Percentiles rank a stretch among this genome's conserved stretches.
Conservation (phyloP, 1,140 invertebrate species). For the Lamellibrachia luymesi region DNA sequence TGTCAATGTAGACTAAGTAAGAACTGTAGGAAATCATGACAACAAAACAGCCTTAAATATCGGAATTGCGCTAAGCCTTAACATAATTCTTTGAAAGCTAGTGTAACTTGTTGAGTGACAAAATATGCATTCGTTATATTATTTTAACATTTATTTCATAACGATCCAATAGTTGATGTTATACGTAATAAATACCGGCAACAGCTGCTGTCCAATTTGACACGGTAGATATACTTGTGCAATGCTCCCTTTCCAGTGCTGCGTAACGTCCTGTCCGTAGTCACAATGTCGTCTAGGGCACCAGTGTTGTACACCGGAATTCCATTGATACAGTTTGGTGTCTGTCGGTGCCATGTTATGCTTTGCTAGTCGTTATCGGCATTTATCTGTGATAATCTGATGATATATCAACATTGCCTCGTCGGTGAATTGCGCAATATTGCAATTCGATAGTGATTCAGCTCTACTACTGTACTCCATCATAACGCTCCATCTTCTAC, state of each 20-base stretch:
- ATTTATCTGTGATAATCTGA: background rate
- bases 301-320: background rate
- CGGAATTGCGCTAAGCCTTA: background rate
- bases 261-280: no score
- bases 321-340: background rate
- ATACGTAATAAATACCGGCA: no score
- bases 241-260: no score
- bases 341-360: background rate
- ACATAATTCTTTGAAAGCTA: background rate
- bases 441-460: background rate
- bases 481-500: background rate
- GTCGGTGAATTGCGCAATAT: background rate
- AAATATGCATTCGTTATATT: no score
- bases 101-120: no score
- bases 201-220: no score
- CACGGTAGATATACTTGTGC: no score
- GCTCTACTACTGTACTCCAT: background rate
- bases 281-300: background rate
- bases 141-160: no score
- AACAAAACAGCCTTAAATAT: background rate
- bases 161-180: background rate
- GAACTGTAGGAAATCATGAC: no score
- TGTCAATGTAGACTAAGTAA: no score
- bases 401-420: background rate
- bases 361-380: background rate